phyloP scores from a whole-genome alignment of 2,797 vertebrate species.

The Spinus olivaceus region DNA sequence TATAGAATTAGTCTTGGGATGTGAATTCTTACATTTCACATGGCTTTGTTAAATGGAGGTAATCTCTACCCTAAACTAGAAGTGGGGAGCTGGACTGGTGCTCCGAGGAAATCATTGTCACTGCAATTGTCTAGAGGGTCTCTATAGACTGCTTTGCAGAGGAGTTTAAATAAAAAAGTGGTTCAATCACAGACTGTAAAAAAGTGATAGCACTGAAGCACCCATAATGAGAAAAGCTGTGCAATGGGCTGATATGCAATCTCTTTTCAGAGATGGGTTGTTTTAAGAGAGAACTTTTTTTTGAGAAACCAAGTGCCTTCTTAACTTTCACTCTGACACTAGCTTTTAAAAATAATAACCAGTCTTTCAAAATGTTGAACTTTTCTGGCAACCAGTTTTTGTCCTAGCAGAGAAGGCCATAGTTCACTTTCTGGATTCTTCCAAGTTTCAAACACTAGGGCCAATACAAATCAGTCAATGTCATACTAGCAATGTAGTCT shows the following conservation, averaged over 20 bases:
- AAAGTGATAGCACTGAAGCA: background rate
- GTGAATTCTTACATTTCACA: background rate
- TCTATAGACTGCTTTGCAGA: background rate
- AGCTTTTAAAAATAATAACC: background rate
- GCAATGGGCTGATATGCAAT: background rate
- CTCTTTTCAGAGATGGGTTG: background rate
- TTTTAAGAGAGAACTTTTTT: background rate
- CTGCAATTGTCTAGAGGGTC: background rate
- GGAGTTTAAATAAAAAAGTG: background rate
- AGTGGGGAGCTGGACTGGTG: background rate
- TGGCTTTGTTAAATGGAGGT: background rate
- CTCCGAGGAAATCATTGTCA: background rate
- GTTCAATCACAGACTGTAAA: background rate
- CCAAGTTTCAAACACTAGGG: background rate
- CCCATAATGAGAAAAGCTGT: background rate
- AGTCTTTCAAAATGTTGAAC: background rate
- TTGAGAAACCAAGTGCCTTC: background rate
- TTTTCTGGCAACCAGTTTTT: background rate
- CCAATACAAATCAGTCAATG: background rate
- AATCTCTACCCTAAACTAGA: background rate
- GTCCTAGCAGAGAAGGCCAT: background rate
- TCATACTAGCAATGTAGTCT: background rate
- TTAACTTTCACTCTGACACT: background rate
- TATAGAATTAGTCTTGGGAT: background rate
- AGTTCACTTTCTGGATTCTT: constrained; percentile 3